Conservation (phyloP, 2,113 vertebrate species). For the Podarcis cretensis region DNA sequence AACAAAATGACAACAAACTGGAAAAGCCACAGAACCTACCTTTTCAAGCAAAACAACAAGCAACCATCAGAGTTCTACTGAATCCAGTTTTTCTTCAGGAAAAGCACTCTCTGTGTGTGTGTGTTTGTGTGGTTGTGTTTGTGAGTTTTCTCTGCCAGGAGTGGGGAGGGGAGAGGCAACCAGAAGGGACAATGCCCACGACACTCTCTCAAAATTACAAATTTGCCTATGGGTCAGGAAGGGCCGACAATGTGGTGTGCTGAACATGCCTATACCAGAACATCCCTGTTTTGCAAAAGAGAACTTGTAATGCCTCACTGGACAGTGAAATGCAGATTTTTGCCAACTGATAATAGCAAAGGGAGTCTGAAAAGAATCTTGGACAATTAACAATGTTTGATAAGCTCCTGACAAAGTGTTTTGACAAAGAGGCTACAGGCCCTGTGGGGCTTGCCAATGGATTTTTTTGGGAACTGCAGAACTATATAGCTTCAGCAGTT, state of each 20-base stretch:
- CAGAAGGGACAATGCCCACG: no score
- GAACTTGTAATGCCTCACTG: slow-evolving; percentile 56
- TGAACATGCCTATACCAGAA: background rate
- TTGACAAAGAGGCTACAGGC: slow-evolving; percentile 24
- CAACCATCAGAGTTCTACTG: no score
- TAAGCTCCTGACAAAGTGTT: slow-evolving; percentile 56
- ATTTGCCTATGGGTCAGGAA: no score
- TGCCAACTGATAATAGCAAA: slow-evolving; percentile 67
- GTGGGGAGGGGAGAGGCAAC: no score
- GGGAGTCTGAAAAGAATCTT: slow-evolving; percentile 61
- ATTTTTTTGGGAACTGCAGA: background rate
- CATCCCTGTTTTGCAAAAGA: slow-evolving; percentile 62
- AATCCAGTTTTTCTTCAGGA: no score
- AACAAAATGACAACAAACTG: no score
- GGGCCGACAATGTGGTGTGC: background rate
- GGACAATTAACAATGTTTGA: slow-evolving; percentile 55
- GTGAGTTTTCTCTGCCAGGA: no score
- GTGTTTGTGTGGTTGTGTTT: no score
- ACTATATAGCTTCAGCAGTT: background rate
- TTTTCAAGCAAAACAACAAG: no score
- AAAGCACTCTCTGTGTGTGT: no score
- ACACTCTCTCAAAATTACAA: no score
- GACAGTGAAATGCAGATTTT: slow-evolving; percentile 48
- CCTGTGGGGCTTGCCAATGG: background rate
- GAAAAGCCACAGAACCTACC: no score